phyloP scores from a whole-genome alignment of 92 coral and sea anemone genomes.

The Chrysogorgia sp. region DNA sequence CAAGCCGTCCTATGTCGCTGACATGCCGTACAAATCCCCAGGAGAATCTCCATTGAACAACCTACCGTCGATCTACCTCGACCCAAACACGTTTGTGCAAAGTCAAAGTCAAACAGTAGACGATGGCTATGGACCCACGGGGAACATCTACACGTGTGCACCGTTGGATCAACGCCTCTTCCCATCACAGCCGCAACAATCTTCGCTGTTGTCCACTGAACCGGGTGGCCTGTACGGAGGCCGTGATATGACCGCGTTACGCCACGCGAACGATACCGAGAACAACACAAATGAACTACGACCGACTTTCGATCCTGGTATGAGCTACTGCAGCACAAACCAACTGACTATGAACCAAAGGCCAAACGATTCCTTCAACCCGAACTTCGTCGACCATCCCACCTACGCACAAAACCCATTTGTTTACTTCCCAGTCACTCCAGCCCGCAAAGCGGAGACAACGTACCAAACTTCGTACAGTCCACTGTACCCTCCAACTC shows the following conservation, averaged over 20 bases:
- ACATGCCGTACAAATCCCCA: constrained; percentile 20
- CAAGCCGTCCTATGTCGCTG: constrained; percentile 38
- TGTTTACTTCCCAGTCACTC: constrained; percentile 46
- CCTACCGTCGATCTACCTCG: constrained; percentile 17
- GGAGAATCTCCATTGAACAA: constrained; percentile 33
- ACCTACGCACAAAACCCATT: constrained; percentile 42
- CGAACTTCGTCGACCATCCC: constrained; percentile 23
- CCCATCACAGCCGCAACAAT: constrained; percentile 15
- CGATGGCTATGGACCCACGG: constrained; percentile 19
- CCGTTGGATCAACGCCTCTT: constrained; percentile 40
- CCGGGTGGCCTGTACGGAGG: constrained; percentile 15
- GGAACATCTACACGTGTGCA: constrained; percentile 26
- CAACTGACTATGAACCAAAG: constrained; percentile 18
- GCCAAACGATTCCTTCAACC: constrained; percentile 11
- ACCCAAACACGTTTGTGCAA: constrained; percentile 3
- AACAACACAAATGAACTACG: constrained; percentile 10
- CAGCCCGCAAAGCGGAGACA: constrained; percentile 26
- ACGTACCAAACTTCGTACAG: constrained; percentile 35
- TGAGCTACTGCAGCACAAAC: not conserved
- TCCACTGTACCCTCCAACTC: constrained; percentile 12
- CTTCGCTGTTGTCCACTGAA: not conserved
- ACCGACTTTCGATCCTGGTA: constrained; percentile 29
- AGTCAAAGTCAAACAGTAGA: constrained; percentile 24
- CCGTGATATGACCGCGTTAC: not conserved
- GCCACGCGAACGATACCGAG: constrained; percentile 38